Evolutionary conservation across 2,888 invertebrate species (phyloP).

Genomic region (Entomobrya proxima): DNA sequence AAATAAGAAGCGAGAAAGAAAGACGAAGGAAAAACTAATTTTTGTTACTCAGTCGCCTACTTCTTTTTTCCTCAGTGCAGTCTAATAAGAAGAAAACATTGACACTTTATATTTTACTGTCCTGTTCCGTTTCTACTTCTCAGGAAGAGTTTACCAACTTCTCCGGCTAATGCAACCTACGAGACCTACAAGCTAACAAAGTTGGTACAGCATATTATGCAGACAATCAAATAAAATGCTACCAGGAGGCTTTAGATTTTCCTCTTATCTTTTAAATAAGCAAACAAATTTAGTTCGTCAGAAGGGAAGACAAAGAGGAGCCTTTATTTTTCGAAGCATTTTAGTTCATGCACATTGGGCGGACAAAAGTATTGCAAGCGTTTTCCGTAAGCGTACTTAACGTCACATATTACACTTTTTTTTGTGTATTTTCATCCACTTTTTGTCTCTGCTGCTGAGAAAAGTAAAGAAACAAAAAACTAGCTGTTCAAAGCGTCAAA

Average conservation of each 20-base stretch:
- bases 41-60: background rate
- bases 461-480: background rate
- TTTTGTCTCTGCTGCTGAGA: background rate
- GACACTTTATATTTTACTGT: background rate
- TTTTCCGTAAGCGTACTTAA: background rate
- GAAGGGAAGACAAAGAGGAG: background rate
- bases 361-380: no score
- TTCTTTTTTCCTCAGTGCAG: background rate
- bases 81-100: slow-evolving; percentile 15
- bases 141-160: background rate
- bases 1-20: slow-evolving; percentile 2
- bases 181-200: no score
- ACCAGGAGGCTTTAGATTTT: no score
- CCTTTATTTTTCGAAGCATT: background rate
- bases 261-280: no score
- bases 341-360: background rate
- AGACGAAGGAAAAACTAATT: background rate
- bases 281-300: background rate
- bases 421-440: no score
- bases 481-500: background rate
- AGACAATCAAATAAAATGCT: no score
- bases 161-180: no score
- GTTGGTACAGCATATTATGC: no score
- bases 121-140: background rate
- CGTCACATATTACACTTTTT: background rate